phyloP scores from a whole-genome alignment of 2,113 vertebrate species.

The Cottus gobio region DNA sequence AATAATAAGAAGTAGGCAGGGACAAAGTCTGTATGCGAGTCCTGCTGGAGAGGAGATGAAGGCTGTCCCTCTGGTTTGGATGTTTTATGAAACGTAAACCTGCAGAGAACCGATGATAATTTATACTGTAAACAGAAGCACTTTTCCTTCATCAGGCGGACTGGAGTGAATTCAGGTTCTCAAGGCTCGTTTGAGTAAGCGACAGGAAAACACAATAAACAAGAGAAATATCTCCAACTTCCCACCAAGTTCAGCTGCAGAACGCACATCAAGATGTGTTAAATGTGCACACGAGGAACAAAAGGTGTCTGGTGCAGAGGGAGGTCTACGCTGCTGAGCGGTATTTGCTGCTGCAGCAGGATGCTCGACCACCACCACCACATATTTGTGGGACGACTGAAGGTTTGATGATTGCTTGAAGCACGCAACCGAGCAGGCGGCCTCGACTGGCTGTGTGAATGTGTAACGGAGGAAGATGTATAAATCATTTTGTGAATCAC shows the following conservation, averaged over 20 bases:
- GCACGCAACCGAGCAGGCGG: conserved; percentile 37
- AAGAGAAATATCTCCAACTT: not conserved
- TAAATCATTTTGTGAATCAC: conserved; percentile 54
- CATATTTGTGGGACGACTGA: conserved; percentile 72
- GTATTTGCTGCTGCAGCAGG: conserved; percentile 68
- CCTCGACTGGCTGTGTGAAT: conserved; percentile 20
- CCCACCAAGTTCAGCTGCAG: not conserved
- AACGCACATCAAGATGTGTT: conserved; percentile 2
- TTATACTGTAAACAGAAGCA: not conserved
- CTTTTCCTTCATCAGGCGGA: conserved; percentile 1
- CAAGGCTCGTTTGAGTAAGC: not conserved
- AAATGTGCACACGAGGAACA: conserved; percentile 34
- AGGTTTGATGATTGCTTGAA: conserved; percentile 44
- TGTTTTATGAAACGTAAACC: conserved; percentile 14
- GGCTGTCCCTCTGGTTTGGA: not conserved
- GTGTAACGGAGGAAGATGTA: conserved; percentile 22
- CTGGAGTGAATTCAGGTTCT: conserved; percentile 1
- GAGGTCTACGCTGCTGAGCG: conserved; percentile 18
- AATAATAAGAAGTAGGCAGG: not conserved
- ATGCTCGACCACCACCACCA: conserved; percentile 59
- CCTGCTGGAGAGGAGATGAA: not conserved
- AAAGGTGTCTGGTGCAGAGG: conserved; percentile 11
- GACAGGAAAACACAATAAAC: conserved; percentile 12
- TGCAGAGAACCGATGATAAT: not conserved
- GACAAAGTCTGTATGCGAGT: not conserved